Base-by-base conservation (phyloP, 2,888 invertebrate species). In the Pandemis cinnamomeana region DNA sequence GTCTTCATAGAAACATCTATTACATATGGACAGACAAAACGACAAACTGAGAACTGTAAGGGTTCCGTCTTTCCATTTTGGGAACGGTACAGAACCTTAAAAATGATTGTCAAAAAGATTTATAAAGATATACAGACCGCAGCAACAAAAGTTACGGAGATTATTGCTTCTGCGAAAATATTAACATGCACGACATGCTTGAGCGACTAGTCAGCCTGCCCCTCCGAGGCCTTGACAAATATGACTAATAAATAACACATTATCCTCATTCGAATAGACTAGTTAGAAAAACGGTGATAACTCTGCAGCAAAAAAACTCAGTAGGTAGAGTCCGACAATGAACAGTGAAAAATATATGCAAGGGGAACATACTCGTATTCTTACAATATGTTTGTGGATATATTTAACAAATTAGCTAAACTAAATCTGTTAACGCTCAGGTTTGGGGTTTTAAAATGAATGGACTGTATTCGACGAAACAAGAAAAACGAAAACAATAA, bases 191-290 rank as follows among this genome's bases (percentile, higher is more conserved):
- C 78, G 74, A 81, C 80, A 81, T 79, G 81, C 77, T 75, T 62
- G 73, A 79, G 77, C 82, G 80, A 80, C 81, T 82, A 82, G 80
- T 80, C 82, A 83, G 82, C 81, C 81, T 79, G 79, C 73, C 80
- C 82, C 81, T 82, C 77, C 77, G 77, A 83, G 84, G 83, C 89
- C 89, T 89, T 89, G 87, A 84, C 79, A 83, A 81, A 84, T 83
- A 84, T 88, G 88, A 89, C 82, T 88, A 88, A 88, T 86, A 80
- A 81, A 77, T 80, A 78, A 79, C 75, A 75, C 77, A 75, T 87
- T 87, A 86, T 89, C 86, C 86, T 87, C 82, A 80, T 84, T 80
- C 55, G 81, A 82, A 81, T 77, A 82, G 46, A 71, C 15, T 15
- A 58, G 63, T 58, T 62, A 67, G 53, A 67, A 63, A 60, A 27